phyloP scores from a whole-genome alignment of 1,140 invertebrate species.

The Melipona quadrifasciata region DNA sequence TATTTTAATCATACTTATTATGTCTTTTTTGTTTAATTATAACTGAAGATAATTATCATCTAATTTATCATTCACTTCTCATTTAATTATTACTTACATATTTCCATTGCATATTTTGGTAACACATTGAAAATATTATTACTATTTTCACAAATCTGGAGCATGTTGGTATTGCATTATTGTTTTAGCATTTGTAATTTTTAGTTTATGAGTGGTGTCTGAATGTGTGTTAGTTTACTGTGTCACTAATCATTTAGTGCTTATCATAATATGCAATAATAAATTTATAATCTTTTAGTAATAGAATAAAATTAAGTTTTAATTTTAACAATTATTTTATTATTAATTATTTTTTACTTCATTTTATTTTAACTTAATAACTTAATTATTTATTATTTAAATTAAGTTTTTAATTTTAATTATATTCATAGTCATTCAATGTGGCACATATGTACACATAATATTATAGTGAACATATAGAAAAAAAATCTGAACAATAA shows the following conservation, averaged over 20 bases:
- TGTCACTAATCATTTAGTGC: conserved; percentile 24
- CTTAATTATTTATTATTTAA: conserved; percentile 25
- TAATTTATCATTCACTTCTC: not conserved
- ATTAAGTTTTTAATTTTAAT: not conserved
- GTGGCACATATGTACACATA: not conserved
- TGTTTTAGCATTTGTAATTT: not conserved
- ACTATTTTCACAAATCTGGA: not conserved
- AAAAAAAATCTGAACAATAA: too few relatives aligned
- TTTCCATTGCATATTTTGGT: not conserved
- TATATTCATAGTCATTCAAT: conserved; percentile 4
- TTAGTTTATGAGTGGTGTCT: conserved; percentile 30
- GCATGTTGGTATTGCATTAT: conserved; percentile 47
- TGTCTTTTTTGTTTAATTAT: not conserved
- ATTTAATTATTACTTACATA: conserved; percentile 16
- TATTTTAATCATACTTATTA: not conserved
- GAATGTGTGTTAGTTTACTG: conserved; percentile 31
- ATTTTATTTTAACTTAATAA: conserved; percentile 2
- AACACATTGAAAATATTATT: not conserved
- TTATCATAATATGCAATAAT: conserved; percentile 7
- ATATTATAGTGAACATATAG: not conserved
- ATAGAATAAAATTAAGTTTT: not conserved
- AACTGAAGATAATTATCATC: not conserved
- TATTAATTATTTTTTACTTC: not conserved
- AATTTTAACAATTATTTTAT: not conserved
- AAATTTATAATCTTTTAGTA: conserved; percentile 9